Conservation (phyloP, 2,797 vertebrate species). For the Phaenicophaeus curvirostris region DNA sequence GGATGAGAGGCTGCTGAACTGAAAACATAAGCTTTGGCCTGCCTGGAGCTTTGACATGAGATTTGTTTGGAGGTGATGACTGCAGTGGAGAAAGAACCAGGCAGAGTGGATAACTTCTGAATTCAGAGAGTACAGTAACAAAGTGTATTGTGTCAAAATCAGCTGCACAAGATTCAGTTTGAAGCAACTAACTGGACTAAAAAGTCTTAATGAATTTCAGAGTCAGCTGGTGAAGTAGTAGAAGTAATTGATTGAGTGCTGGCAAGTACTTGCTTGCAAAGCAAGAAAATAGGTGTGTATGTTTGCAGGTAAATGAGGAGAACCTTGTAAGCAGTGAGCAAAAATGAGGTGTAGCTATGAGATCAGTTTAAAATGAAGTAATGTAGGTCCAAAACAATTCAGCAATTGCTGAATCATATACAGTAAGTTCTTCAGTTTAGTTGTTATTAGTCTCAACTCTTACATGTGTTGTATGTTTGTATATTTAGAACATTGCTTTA, state of each 20-base stretch:
- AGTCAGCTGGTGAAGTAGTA: background rate
- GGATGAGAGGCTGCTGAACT: background rate
- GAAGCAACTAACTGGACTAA: background rate
- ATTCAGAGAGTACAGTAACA: background rate
- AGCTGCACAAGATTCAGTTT: background rate
- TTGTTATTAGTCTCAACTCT: background rate
- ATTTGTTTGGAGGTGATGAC: background rate
- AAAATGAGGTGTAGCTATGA: conserved; percentile 27
- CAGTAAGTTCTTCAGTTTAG: background rate
- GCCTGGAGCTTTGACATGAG: background rate
- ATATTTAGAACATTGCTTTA: background rate
- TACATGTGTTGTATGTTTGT: background rate
- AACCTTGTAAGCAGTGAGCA: background rate
- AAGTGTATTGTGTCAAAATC: background rate
- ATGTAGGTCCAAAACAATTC: background rate
- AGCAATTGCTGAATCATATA: background rate
- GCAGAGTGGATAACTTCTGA: background rate
- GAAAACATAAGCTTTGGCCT: background rate
- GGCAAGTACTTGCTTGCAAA: conserved; percentile 32
- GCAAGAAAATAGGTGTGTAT: background rate
- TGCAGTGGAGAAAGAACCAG: background rate
- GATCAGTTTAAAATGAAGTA: background rate
- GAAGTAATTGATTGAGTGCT: background rate
- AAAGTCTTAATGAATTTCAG: background rate
- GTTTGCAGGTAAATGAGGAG: background rate